Percentiles rank a stretch among this genome's conserved stretches.
Conservation (phyloP, 2,888 invertebrate species). For the Marronus borbonicus region DNA sequence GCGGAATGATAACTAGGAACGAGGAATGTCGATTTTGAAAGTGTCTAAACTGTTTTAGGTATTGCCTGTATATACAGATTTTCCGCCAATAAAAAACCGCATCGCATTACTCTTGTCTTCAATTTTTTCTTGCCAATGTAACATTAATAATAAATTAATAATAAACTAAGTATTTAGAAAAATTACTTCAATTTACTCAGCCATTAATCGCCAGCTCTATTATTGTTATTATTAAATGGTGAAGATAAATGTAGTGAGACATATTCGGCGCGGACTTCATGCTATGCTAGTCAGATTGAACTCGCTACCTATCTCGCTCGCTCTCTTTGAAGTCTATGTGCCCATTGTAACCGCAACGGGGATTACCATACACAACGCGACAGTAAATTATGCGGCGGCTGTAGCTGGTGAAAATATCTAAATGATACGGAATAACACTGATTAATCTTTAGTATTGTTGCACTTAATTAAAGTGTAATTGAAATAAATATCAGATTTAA, state of each 20-base stretch:
- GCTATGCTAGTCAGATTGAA: conserved; percentile 3
- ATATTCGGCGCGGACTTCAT: conserved; percentile 13
- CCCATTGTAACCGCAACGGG: conserved; percentile 29
- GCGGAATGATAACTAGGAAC: too few species aligned
- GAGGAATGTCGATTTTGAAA: too few species aligned
- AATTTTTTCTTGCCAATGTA: too few species aligned
- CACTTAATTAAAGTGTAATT: conserved; percentile 44
- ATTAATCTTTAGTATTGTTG: conserved; percentile 38
- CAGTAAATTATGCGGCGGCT: conserved; percentile 29
- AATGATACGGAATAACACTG: conserved; percentile 43
- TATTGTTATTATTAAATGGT: conserved; percentile 3
- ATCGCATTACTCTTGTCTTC: too few species aligned
- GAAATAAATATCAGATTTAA: conserved; percentile 44
- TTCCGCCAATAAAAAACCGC: too few species aligned
- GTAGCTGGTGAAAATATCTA: conserved; percentile 41
- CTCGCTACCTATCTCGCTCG: conserved; percentile 28
- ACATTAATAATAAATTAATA: too few species aligned
- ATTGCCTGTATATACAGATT: too few species aligned
- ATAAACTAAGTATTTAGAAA: not conserved
- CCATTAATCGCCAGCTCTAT: not conserved
- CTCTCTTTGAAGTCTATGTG: not conserved
- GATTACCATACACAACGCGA: conserved; percentile 30
- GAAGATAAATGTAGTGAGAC: conserved; percentile 24
- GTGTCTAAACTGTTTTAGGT: too few species aligned
- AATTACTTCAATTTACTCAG: not conserved